Conservation (phyloP, 2,113 vertebrate genomes). For the Gopherus flavomarginatus region DNA sequence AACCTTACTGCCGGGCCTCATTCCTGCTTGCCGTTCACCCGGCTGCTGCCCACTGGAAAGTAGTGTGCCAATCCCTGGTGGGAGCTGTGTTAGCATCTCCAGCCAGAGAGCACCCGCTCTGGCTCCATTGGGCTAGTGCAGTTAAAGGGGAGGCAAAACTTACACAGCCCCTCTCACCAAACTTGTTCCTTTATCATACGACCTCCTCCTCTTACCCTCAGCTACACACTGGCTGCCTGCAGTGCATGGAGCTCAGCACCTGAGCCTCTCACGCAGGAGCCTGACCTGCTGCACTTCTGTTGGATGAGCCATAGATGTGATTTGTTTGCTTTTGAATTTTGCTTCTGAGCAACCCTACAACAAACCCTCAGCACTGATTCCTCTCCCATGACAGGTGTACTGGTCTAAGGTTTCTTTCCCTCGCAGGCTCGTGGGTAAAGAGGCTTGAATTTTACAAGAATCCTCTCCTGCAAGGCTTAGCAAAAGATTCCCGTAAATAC, state of each 20-base stretch:
- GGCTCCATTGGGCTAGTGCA: not conserved
- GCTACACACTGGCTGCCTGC: not conserved
- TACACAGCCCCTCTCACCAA: not conserved
- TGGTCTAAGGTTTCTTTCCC: not conserved
- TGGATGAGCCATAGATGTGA: not conserved
- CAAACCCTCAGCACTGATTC: not conserved
- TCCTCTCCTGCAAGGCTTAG: not conserved
- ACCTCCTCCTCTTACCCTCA: not conserved
- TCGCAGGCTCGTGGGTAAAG: not conserved
- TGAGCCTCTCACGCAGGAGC: not conserved
- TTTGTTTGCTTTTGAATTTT: not conserved
- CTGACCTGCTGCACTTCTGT: no score
- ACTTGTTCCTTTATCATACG: not conserved
- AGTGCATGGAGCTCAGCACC: not conserved
- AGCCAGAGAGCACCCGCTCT: no score
- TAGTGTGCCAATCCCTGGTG: no score
- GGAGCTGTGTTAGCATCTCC: fast-evolving
- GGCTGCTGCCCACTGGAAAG: not conserved
- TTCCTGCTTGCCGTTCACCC: not conserved
- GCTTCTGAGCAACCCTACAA: not conserved
- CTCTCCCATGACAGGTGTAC: fast-evolving
- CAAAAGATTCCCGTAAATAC: not conserved
- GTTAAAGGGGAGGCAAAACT: not conserved
- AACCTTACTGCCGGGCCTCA: no score
- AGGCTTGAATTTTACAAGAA: not conserved